phyloP scores from a whole-genome alignment of 2,797 vertebrate genomes.

The Pseudocheirus occidentalis region DNA sequence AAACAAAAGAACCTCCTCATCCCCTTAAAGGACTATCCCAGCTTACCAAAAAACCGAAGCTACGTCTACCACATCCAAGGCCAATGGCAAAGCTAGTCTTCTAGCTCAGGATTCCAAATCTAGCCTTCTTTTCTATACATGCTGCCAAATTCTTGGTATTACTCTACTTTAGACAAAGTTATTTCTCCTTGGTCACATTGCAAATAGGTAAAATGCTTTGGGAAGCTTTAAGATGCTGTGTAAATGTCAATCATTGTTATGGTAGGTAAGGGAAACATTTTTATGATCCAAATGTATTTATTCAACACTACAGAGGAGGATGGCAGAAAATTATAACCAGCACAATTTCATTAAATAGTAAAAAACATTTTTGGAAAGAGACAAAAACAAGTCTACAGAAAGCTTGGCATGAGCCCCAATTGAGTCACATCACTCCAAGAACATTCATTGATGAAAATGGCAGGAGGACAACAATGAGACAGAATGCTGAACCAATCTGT shows the following conservation, averaged over 20 bases:
- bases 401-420: not conserved
- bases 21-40: not conserved
- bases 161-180: not conserved
- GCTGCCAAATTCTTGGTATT: not conserved
- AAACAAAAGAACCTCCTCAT: not conserved
- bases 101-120: not conserved
- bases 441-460: not conserved
- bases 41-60: not conserved
- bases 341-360: not conserved
- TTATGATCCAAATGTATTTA: not conserved
- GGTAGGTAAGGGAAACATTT: not conserved
- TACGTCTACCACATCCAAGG: not conserved
- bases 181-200: not conserved
- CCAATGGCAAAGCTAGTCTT: not conserved
- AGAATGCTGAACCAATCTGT: not conserved
- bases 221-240: not conserved
- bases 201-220: not conserved
- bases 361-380: not conserved
- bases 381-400: not conserved
- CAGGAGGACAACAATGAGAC: not conserved
- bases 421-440: not conserved
- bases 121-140: not conserved
- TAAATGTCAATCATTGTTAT: not conserved
- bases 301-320: not conserved
- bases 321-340: not conserved